Evolutionary conservation across 1,140 invertebrate genomes (phyloP), one percentile per base, ranked within the genome.

Genomic region (Cotesia vestalis): DNA sequence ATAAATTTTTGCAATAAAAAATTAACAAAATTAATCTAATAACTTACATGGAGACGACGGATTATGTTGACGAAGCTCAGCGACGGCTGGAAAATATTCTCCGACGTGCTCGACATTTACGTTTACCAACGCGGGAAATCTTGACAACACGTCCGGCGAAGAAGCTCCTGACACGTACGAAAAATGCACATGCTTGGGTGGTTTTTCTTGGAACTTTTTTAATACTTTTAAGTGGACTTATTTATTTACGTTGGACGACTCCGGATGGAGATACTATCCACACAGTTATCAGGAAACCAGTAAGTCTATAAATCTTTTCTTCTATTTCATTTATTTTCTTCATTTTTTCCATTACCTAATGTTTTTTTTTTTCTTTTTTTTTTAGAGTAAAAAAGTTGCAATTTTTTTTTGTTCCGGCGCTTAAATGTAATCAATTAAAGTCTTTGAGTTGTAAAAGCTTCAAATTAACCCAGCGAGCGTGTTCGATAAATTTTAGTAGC

Each of bases 261-360:
- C 81, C 80, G 68, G 81, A 83, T 59, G 79, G 79, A 62, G 83
- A 84, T 51, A 83, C 82, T 35, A 79, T 83, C 36, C 79, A 78
- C 72, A 84, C 83, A 60, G 82, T 83, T 20, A 74, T 84, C 27
- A 83, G 79, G 78, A 75, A 78, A 75, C 80, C 82, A 76, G 83
- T 84, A 60, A 83, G 80, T 77, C 40, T 11, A 46, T 57, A 6
- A 34, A 40, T 4, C 12, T 64, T 8, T 12, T 46, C 62, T 46
- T 46, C 5, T 46, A 12, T 57, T 27, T 27, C 1, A 27, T 27
- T 27, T 27, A 27, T 27, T 27, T 27, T 27, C 27, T 27, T 27
- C 27, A 27, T 27, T 27, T 27, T 27, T 27, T 27, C 27, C 1
- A 27, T 27, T 27, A 27, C 27, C 1, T 27, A 27, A 27, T 27